Percentiles rank a stretch among this genome's conserved stretches.
Conservation (phyloP, 2,797 vertebrate genomes). For the Hydrolagus colliei region DNA sequence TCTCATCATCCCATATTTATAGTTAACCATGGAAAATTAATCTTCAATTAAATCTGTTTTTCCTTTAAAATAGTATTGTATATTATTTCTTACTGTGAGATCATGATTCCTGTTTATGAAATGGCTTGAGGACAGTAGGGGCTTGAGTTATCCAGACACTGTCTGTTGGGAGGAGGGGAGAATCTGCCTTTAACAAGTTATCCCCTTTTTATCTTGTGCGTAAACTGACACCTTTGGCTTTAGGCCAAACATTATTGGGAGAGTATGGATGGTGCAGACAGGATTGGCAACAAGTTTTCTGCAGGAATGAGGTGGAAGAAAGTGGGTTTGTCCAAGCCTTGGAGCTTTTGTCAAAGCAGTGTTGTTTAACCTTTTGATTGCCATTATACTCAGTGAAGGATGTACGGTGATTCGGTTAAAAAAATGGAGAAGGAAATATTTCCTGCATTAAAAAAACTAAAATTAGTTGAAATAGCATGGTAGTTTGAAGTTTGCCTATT, state of each 20-base stretch:
- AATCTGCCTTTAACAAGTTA: conserved; percentile 21
- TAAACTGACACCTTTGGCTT: conserved; percentile 23
- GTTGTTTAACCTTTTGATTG: conserved; percentile 29
- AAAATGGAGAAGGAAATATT: neutral
- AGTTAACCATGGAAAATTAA: neutral
- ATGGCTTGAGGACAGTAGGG: neutral
- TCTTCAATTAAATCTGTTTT: conserved; percentile 8
- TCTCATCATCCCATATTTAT: conserved; percentile 25
- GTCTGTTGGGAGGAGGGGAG: neutral
- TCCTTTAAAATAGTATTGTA: neutral
- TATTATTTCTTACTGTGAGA: neutral
- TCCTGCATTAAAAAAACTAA: neutral
- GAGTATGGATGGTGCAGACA: conserved; percentile 27
- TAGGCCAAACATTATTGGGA: conserved; percentile 33
- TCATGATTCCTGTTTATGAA: neutral
- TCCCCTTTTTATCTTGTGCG: conserved; percentile 23
- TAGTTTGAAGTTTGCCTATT: no score
- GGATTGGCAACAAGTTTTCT: conserved; percentile 33
- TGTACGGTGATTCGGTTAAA: neutral
- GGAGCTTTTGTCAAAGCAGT: conserved; percentile 23
- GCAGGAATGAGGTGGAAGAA: conserved; percentile 31
- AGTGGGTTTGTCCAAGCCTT: conserved; percentile 26
- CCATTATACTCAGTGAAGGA: neutral
- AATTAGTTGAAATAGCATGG: neutral
- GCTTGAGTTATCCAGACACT: neutral